Percentiles rank a stretch among this genome's conserved stretches.
phyloP scores from a whole-genome alignment of 2,888 invertebrate species.

The Cybosia mesomella region DNA sequence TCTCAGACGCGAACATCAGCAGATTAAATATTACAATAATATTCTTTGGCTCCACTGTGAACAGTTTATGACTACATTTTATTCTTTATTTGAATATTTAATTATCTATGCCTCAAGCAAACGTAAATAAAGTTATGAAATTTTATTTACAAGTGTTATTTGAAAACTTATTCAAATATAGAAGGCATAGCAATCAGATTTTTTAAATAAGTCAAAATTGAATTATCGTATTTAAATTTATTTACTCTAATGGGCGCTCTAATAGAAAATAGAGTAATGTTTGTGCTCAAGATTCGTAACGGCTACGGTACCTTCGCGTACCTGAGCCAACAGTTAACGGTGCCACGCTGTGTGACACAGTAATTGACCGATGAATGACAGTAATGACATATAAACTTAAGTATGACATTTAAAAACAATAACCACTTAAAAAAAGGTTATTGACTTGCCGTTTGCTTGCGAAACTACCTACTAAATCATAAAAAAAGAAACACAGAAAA shows the following conservation, averaged over 20 bases:
- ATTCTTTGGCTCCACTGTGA: background rate
- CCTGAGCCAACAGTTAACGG: slow-evolving; percentile 5
- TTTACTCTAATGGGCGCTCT: background rate
- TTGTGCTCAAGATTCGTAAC: slow-evolving; percentile 15
- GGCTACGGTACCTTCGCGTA: slow-evolving; percentile 1
- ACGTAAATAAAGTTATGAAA: background rate
- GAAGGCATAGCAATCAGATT: background rate
- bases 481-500: background rate
- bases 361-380: slow-evolving; percentile 4
- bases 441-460: background rate
- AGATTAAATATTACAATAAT: slow-evolving; percentile 25
- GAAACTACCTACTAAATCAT: background rate
- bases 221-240: background rate
- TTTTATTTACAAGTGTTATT: background rate
- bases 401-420: slow-evolving; percentile 15
- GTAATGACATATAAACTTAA: background rate
- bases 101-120: background rate
- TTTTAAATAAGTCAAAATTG: background rate
- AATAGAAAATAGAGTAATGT: background rate
- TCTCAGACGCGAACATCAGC: slow-evolving; percentile 34
- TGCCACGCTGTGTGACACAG: slow-evolving; percentile 8
- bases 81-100: background rate
- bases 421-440: background rate
- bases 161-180: background rate
- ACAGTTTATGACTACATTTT: background rate